A percentile compares a stretch with the other conserved stretches of the same genome.
Evolutionary conservation across 2,113 vertebrate genomes (phyloP).

Genomic region (Cyphomyrus discorhynchus): DNA sequence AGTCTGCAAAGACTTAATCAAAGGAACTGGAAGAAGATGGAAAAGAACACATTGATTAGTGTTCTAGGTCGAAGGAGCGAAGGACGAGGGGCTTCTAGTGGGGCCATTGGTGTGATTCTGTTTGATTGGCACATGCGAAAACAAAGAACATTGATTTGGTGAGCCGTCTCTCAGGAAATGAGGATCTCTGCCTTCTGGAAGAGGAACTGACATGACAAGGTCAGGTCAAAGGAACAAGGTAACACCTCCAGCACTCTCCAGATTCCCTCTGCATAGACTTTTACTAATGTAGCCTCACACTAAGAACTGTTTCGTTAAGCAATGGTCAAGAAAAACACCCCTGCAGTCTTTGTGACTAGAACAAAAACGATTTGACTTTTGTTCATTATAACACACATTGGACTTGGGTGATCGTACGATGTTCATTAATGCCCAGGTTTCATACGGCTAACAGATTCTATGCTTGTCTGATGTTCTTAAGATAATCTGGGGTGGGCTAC

Average conservation of each 20-base stretch:
- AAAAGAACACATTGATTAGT: slow-evolving; percentile 20
- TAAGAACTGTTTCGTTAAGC: slow-evolving; percentile 1
- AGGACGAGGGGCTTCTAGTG: not conserved
- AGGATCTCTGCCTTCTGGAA: slow-evolving; percentile 47
- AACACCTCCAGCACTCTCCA: slow-evolving; percentile 45
- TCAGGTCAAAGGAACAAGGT: slow-evolving; percentile 49
- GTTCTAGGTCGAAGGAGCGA: slow-evolving; percentile 20
- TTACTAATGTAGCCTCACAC: slow-evolving; percentile 35
- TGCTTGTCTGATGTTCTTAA: not conserved
- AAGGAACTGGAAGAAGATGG: slow-evolving; percentile 1
- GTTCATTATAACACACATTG: not conserved
- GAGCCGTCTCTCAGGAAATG: slow-evolving; percentile 32
- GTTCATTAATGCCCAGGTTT: not conserved
- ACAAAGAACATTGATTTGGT: slow-evolving; percentile 45
- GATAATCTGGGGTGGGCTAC: not conserved
- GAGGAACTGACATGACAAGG: slow-evolving; percentile 51
- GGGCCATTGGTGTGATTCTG: slow-evolving; percentile 22
- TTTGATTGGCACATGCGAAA: slow-evolving; percentile 43
- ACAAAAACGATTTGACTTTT: not conserved
- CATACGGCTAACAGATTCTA: not conserved
- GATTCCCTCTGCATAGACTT: slow-evolving; percentile 29
- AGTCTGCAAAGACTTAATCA: slow-evolving; percentile 4
- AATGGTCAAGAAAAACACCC: not conserved
- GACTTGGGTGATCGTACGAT: not conserved
- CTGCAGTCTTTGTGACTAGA: not conserved